Evolutionary conservation across 2,797 vertebrate species (phyloP), one percentile per base, ranked within the genome.

Genomic region (Leptodactylus fallax): DNA sequence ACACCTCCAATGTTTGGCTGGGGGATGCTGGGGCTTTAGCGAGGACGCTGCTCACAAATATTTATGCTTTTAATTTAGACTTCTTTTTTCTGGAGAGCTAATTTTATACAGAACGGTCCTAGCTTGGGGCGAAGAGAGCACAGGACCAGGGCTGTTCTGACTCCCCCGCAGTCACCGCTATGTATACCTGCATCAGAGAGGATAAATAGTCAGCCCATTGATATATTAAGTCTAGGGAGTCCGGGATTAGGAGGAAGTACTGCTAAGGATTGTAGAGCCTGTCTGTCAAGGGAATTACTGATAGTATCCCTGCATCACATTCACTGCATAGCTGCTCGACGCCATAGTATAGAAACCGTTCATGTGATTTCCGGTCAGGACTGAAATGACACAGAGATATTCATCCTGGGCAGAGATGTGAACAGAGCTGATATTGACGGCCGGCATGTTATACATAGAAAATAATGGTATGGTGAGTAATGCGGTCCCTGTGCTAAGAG

Each of bases 1-100:
- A 93, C 91, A 92, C 92, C 91, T 92, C 92, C 86, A 90, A 90
- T 91, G 92, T 92, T 92, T 93, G 92, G 90, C 79, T 60, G 1
- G 0, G 91, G 90, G 90, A 23, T 27, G 63, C 0, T 0, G 25
- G 14, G 87, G 89, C 90, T 92, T 92, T 90, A 91, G 92, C 90
- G 0, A 74, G 84, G 91, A 88, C 89, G 90, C 90, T 90, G 90
- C 90, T 90, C 86, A 91, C 92, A 91, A 92, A 92, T 91, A 91
- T 86, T 91, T 88, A 80, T 86, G 65, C 78, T 90, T 90, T 91
- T 82, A 83, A 83, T 47, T 49, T 88, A 61, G 74, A 61, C 81
- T 79, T 83, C 71, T 76, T 85, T n/a, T 84, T 83, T 88, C 76
- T 89, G 79, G 84, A 86, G 84, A 86, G 87, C 87, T 89, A 89